These are phyloP conservation scores for Apodemia zela DNA, from an alignment of 2,888 invertebrate species.

Conservation along the genomic window DNA sequence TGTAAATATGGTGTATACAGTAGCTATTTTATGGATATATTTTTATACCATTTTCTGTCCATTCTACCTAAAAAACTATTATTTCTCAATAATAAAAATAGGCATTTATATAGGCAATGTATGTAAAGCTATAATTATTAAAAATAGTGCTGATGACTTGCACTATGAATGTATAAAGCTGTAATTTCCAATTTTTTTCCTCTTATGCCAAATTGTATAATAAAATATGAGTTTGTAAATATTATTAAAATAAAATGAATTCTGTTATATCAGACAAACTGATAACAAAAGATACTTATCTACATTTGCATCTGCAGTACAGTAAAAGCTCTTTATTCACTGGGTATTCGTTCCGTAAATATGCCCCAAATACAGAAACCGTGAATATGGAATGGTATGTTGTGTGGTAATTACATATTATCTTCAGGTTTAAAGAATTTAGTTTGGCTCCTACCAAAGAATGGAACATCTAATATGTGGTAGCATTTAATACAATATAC, in stretches of 20 bases:
- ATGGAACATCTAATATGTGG: too few species aligned
- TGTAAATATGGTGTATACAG: background rate
- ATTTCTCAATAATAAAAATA: background rate
- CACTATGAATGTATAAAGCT: background rate
- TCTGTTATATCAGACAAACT: background rate
- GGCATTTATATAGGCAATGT: background rate
- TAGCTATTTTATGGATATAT: constrained; percentile 1
- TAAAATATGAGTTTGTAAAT: background rate
- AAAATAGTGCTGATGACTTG: background rate
- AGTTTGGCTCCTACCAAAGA: too few species aligned
- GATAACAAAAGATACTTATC: too few species aligned
- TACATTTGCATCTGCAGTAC: too few species aligned
- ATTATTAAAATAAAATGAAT: background rate
- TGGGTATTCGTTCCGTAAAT: too few species aligned
- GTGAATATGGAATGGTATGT: too few species aligned
- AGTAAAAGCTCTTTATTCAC: too few species aligned
- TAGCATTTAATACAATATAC: too few species aligned
- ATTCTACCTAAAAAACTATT: background rate
- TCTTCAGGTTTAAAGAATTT: too few species aligned
- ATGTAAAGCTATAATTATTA: background rate
- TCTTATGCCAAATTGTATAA: constrained; percentile 3
- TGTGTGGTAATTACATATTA: too few species aligned
- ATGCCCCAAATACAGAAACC: too few species aligned
- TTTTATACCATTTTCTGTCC: constrained; percentile 3
- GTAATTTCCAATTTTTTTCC: background rate